A percentile compares a stretch with the other conserved stretches of the same genome.
These are phyloP conservation scores for Trachelus stipa DNA, from an alignment of 2,888 invertebrate species.

Conservation along the genomic window DNA sequence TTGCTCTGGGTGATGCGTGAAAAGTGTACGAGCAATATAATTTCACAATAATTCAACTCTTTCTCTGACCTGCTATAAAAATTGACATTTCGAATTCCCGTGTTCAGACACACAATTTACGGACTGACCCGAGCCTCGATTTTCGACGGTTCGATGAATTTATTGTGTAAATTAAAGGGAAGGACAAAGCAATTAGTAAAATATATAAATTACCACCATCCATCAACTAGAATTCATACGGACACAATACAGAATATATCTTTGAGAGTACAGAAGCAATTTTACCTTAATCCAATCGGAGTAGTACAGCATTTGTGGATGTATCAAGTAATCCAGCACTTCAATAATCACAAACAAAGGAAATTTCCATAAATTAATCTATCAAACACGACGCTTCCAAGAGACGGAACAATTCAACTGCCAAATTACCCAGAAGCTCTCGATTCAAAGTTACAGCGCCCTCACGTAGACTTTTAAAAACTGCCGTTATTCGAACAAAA, in stretches of 20 bases:
- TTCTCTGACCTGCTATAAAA: neutral
- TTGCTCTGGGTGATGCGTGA: neutral
- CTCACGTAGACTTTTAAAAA: neutral
- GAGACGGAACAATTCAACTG: neutral
- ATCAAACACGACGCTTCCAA: neutral
- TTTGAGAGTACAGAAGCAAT: neutral
- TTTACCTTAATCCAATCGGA: neutral
- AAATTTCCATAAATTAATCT: neutral
- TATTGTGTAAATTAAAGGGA: neutral
- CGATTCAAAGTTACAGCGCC: neutral
- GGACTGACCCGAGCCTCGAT: neutral
- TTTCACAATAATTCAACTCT: neutral
- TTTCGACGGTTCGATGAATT: neutral
- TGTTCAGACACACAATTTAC: neutral
- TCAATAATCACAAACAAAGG: neutral
- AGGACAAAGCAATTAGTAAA: neutral
- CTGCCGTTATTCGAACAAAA: neutral
- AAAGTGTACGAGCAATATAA: neutral
- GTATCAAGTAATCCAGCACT: neutral
- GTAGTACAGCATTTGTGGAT: neutral
- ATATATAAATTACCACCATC: neutral
- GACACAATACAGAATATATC: neutral
- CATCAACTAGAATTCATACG: neutral
- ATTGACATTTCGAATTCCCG: neutral
- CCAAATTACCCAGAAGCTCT: neutral